Base-by-base conservation (phyloP, 2,888 invertebrate genomes). In the Eupeodes latifasciatus region DNA sequence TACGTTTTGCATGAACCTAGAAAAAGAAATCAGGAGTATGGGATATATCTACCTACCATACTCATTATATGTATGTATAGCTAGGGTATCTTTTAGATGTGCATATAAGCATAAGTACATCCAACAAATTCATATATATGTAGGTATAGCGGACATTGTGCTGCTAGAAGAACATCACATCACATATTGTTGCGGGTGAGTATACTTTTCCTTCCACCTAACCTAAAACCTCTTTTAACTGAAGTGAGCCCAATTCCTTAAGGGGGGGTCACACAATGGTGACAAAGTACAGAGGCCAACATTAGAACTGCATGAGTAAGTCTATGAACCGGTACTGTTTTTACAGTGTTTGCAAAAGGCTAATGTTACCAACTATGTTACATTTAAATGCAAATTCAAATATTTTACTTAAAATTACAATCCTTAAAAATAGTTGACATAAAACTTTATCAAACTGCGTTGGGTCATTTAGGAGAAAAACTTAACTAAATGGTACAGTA, bases 131-230 rank as follows among this genome's bases (percentile, higher is more conserved):
- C 5, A 57, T 55, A 55, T 16, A 11, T 11, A 12, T 2, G 6
- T 55, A 12, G 11, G 11, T 19, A 11, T 12, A 40, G 92, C 96
- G 96, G 93, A 95, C 96, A 89, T 97, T 97, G 92, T 96, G 97
- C 93, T 95, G 96, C 93, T 95, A 96, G 94, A 95, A 97, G 91
- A 97, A 97, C 93, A 95, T 96, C 85, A 9, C 2, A 93, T 97
- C 40, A 40, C 40, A 40, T 40, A 40, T 7, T 16, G 84, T 94
- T 97, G 92, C 97, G 97, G 97, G 97, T 97, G 94, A 95, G 95
- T 94, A 79, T 19, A 14, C 51, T 51, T 12, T 27, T 16, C 49
- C 14, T 16, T 62, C 16, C 16, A 76, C 82, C 79, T 83, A 87
- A 80, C 83, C 81, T 81, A 86, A 86, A 86, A 81, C 62, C 78